These are phyloP conservation scores for Phalacrocorax carbo DNA, from an alignment of 2,113 vertebrate genomes.

Conservation along the genomic window DNA sequence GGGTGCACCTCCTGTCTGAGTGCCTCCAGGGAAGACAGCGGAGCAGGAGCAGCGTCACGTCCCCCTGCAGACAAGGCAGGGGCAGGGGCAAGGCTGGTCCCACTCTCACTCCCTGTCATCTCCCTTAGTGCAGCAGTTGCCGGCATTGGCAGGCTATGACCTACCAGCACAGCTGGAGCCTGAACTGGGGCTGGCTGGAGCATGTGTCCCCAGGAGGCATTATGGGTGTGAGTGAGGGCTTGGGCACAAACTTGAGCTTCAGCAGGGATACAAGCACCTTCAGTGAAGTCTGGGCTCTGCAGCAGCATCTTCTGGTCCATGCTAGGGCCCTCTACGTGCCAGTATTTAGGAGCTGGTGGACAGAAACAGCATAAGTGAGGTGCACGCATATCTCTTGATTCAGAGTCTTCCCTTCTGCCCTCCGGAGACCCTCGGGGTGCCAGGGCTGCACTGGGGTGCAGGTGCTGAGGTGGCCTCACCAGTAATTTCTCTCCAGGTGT, in stretches of 20 bases:
- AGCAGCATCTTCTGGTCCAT: background rate
- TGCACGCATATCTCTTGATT: background rate
- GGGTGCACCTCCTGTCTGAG: background rate
- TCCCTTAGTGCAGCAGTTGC: background rate
- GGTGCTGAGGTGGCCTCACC: background rate
- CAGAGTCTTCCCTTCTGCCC: background rate
- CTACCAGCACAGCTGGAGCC: background rate
- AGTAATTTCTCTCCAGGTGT: background rate
- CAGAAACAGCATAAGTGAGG: background rate
- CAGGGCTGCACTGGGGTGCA: background rate
- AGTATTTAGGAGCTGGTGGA: background rate
- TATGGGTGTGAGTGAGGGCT: background rate
- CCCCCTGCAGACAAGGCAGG: background rate
- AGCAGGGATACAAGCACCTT: background rate
- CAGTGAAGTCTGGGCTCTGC: background rate
- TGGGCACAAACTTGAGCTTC: background rate
- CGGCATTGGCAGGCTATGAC: accelerated
- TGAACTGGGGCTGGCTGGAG: background rate
- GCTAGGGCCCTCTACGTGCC: background rate
- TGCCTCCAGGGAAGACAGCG: background rate
- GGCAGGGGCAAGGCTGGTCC: background rate
- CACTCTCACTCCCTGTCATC: background rate
- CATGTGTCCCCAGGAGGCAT: background rate
- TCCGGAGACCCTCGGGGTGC: accelerated
- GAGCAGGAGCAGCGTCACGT: background rate